These are phyloP conservation scores for Solea solea DNA, from an alignment of 2,113 vertebrate species.

Conservation along the genomic window DNA sequence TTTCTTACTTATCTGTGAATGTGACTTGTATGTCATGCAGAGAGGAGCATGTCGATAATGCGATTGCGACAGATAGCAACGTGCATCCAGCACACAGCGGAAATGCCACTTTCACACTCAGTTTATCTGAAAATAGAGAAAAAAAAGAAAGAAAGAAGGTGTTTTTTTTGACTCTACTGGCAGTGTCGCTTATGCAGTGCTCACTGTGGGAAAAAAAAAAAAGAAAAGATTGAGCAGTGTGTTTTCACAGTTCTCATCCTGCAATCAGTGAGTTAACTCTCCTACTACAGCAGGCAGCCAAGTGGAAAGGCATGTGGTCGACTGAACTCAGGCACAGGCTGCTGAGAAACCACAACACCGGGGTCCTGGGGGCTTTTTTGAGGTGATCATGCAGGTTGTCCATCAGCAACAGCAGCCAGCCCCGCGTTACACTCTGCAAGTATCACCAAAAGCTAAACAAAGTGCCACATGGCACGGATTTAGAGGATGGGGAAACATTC, in stretches of 20 bases:
- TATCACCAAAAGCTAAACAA: constrained; percentile 15
- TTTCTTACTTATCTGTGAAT: background rate
- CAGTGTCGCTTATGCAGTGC: constrained; percentile 32
- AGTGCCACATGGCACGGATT: constrained; percentile 5
- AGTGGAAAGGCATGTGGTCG: constrained; percentile 77
- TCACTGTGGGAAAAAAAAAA: constrained; percentile 3
- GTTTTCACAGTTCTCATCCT: constrained; percentile 64
- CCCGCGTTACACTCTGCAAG: constrained; percentile 2
- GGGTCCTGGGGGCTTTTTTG: constrained; percentile 64
- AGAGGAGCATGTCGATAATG: constrained; percentile 23
- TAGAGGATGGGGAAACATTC: background rate
- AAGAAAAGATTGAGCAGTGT: constrained; percentile 10
- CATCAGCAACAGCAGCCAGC: constrained; percentile 10
- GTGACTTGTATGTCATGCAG: constrained; percentile 9
- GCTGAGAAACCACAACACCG: constrained; percentile 58
- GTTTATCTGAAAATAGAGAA: constrained; percentile 26
- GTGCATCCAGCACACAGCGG: constrained; percentile 29
- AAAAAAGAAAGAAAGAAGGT: constrained; percentile 1
- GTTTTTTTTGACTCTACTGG: constrained; percentile 21
- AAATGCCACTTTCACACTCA: constrained; percentile 47
- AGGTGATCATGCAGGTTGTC: constrained; percentile 62
- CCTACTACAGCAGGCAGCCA: constrained; percentile 67
- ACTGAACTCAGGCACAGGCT: constrained; percentile 52
- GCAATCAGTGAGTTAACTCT: constrained; percentile 70
- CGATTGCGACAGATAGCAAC: constrained; percentile 35